Percentiles rank a stretch among this genome's conserved stretches.
These are phyloP conservation scores for Acrossocheilus wenchowensis DNA, from an alignment of 2,797 vertebrate genomes.

Conservation along the genomic window DNA sequence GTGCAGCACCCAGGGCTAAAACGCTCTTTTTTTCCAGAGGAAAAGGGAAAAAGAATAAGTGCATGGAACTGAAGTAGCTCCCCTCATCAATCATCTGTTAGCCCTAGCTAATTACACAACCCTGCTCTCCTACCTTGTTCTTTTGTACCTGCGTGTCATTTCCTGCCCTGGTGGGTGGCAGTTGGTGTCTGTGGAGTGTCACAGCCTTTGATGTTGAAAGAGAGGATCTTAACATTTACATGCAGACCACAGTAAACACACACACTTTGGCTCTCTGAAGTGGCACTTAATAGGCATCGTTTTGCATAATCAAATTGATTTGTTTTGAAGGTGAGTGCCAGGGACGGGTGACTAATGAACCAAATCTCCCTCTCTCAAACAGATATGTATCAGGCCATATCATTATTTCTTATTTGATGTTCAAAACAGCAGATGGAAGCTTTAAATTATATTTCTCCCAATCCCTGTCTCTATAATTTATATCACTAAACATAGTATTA, in stretches of 20 bases:
- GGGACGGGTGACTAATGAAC: conserved; percentile 49
- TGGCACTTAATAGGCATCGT: conserved; percentile 44
- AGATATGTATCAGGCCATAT: conserved; percentile 6
- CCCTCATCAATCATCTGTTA: conserved; percentile 51
- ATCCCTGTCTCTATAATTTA: not conserved
- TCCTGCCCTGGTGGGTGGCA: conserved; percentile 43
- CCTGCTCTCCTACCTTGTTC: conserved; percentile 28
- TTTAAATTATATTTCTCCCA: not conserved
- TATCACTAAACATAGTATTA: not conserved
- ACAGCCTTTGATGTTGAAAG: conserved; percentile 43
- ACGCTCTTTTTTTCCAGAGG: conserved; percentile 1
- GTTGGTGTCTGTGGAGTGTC: conserved; percentile 54
- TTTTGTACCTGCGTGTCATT: conserved; percentile 46
- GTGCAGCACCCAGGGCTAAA: conserved; percentile 16
- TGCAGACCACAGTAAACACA: conserved; percentile 54
- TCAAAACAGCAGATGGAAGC: conserved; percentile 12
- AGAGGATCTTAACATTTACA: conserved; percentile 66
- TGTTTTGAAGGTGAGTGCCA: conserved; percentile 58
- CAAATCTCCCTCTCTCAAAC: conserved; percentile 5
- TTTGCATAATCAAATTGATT: conserved; percentile 69
- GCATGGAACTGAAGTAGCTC: not conserved
- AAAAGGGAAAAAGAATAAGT: conserved; percentile 9
- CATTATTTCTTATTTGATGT: conserved; percentile 42
- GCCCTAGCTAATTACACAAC: conserved; percentile 61
- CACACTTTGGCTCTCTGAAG: conserved; percentile 47